Evolutionary conservation across 2,888 invertebrate species (phyloP).

Genomic region (Caradrina kadenii): DNA sequence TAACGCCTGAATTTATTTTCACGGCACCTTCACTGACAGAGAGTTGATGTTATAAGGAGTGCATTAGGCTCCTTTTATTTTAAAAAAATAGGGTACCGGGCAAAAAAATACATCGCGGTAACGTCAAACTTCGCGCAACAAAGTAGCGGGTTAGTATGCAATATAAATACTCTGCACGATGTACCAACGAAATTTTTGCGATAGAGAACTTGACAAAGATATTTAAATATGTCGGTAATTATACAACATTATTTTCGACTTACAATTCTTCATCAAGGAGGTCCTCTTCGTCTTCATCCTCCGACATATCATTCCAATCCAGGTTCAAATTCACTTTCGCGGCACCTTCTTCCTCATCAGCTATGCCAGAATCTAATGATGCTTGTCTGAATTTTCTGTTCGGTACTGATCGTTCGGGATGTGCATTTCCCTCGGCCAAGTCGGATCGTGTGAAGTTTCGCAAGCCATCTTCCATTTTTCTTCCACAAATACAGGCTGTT

Average conservation of each 20-base stretch:
- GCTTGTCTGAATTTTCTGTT: conserved; percentile 64
- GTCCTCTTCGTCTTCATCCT: conserved; percentile 72
- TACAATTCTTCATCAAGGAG: conserved; percentile 53
- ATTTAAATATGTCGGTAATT: not conserved
- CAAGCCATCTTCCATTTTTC: conserved; percentile 66
- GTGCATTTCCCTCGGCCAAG: conserved; percentile 64
- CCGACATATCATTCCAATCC: conserved; percentile 74
- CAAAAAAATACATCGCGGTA: too few species aligned
- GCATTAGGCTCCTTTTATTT: too few species aligned
- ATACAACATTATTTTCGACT: conserved; percentile 14
- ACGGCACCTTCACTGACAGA: too few species aligned
- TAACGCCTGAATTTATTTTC: too few species aligned
- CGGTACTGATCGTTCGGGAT: conserved; percentile 34
- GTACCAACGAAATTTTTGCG: too few species aligned
- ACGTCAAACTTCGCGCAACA: too few species aligned
- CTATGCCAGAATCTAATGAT: conserved; percentile 76
- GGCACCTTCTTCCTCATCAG: conserved; percentile 65
- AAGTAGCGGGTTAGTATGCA: too few species aligned
- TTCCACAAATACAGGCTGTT: conserved; percentile 69
- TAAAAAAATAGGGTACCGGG: too few species aligned
- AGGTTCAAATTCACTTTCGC: conserved; percentile 56
- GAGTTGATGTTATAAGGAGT: too few species aligned
- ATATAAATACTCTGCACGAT: too few species aligned
- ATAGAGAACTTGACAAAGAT: not conserved
- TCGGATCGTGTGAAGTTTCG: conserved; percentile 70